Evolutionary conservation across 2,113 vertebrate genomes (phyloP).

Genomic region (Ammospiza nelsoni): DNA sequence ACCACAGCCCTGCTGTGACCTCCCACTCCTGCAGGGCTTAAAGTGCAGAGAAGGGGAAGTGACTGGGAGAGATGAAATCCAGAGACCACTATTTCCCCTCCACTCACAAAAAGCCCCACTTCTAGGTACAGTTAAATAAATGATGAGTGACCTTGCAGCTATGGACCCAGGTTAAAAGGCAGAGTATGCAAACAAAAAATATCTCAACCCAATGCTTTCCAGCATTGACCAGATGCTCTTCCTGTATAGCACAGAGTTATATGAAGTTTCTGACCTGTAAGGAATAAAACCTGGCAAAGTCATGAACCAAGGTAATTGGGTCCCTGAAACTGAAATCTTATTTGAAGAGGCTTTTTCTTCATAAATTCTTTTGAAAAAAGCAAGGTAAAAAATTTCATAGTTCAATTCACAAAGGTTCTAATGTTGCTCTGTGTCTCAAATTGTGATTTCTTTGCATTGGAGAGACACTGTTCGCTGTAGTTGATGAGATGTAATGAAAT

Average conservation of each 20-base stretch:
- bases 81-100: background rate
- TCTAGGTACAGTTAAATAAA: background rate
- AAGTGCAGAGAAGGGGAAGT: background rate
- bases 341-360: background rate
- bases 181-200: background rate
- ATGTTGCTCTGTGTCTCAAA: background rate
- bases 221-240: background rate
- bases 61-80: background rate
- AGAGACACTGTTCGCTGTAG: background rate
- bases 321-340: background rate
- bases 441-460: background rate
- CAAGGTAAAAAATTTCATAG: background rate
- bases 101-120: background rate
- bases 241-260: background rate
- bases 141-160: background rate
- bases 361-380: background rate
- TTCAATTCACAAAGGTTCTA: background rate
- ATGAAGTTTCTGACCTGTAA: background rate
- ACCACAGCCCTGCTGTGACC: rapidly evolving
- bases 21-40: background rate
- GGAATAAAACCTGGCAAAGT: background rate
- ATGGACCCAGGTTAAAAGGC: background rate
- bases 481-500: background rate
- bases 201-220: background rate
- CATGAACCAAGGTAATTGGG: background rate